Percentiles rank a stretch among this genome's conserved stretches.
These are phyloP conservation scores for Drosophila kohkoa DNA, from an alignment of 1,140 invertebrate species.

Conservation along the genomic window DNA sequence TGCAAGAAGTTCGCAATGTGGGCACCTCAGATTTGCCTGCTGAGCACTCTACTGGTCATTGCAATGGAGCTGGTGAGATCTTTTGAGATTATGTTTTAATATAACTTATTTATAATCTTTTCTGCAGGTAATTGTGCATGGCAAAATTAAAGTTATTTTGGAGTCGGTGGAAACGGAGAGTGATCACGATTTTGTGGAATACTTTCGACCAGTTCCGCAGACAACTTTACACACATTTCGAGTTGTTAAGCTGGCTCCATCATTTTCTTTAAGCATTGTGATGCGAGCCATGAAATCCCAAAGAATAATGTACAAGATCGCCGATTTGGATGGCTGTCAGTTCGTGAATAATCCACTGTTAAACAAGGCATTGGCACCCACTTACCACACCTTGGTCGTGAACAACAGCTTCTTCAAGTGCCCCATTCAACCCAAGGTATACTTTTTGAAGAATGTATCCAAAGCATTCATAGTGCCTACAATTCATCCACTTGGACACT, in stretches of 20 bases:
- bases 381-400: constrained; percentile 47
- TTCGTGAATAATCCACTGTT: constrained; percentile 57
- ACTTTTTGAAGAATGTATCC: constrained; percentile 48
- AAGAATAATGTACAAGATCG: constrained; percentile 53
- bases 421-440: constrained; percentile 51
- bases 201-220: constrained; percentile 42
- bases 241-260: constrained; percentile 39
- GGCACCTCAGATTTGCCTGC: neutral
- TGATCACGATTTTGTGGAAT: constrained; percentile 61
- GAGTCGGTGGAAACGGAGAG: constrained; percentile 50
- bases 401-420: constrained; percentile 56
- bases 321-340: constrained; percentile 52
- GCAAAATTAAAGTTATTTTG: constrained; percentile 29
- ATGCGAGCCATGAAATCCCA: constrained; percentile 49
- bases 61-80: constrained; percentile 4
- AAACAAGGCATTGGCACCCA: constrained; percentile 41
- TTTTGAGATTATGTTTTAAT: neutral
- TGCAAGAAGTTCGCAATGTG: neutral
- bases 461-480: constrained; percentile 31
- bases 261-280: constrained; percentile 37
- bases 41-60: neutral
- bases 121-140: neutral
- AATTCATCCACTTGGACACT: constrained; percentile 52
- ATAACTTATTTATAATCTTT: neutral
- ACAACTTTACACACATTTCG: constrained; percentile 44